Conservation (phyloP, 2,888 invertebrate genomes). For the Erpobdella octoculata region DNA sequence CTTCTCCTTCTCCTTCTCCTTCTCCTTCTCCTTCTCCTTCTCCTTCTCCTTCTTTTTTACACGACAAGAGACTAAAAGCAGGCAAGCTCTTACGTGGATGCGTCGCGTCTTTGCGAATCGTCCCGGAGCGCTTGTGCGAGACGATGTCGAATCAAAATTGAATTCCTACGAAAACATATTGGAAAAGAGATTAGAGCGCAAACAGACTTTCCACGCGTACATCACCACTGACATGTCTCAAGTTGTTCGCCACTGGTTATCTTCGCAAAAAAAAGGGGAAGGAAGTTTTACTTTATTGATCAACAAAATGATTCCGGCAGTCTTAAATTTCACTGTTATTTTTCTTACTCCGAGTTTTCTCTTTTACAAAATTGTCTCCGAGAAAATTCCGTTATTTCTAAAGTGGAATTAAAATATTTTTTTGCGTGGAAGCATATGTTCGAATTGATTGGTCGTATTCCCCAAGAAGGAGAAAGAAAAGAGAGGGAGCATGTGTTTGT, state of each 20-base stretch:
- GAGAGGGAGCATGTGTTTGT: conserved; percentile 9
- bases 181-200: conserved; percentile 6
- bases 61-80: no score
- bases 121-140: conserved; percentile 9
- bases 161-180: conserved; percentile 5
- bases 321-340: background rate
- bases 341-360: background rate
- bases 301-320: background rate
- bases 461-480: no score
- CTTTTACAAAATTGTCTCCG: no score
- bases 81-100: no score
- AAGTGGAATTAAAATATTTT: no score
- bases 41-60: no score
- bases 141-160: conserved; percentile 16
- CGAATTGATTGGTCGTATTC: conserved; percentile 1
- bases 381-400: no score
- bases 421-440: conserved; percentile 5
- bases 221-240: no score
- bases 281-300: background rate
- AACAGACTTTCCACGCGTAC: background rate
- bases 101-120: background rate
- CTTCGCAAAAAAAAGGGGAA: background rate
- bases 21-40: background rate
- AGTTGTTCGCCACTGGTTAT: background rate
- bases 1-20: background rate